These are phyloP conservation scores for Toxotes chatareus DNA, from an alignment of 2,113 vertebrate genomes.

Conservation along the genomic window DNA sequence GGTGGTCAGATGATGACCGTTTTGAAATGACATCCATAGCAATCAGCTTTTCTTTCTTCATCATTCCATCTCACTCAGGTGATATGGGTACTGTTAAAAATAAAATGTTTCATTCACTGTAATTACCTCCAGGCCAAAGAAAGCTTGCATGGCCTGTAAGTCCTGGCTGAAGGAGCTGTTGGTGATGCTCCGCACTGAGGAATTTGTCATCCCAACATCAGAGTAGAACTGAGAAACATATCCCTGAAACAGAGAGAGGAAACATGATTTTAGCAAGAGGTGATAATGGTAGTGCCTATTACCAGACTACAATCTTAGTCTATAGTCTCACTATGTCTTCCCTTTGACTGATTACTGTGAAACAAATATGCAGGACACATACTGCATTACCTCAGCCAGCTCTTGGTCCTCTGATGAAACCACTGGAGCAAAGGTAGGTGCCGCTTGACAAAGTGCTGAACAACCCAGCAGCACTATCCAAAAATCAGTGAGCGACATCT, in stretches of 20 bases:
- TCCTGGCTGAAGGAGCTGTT: constrained; percentile 51
- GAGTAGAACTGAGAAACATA: constrained; percentile 74
- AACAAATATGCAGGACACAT: background rate
- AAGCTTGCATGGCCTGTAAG: constrained; percentile 80
- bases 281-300: background rate
- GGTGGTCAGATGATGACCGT: background rate
- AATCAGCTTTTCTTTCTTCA: background rate
- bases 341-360: background rate
- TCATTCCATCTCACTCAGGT: background rate
- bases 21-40: background rate
- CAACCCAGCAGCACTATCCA: constrained; percentile 48
- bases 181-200: background rate
- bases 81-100: no score
- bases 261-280: background rate
- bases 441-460: constrained; percentile 50
- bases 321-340: background rate
- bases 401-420: constrained; percentile 49
- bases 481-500: constrained; percentile 37
- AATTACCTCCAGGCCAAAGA: constrained; percentile 80
- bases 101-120: background rate
- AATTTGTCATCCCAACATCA: constrained; percentile 38
- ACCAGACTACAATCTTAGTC: background rate
- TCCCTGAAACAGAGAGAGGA: constrained; percentile 44
- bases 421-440: constrained; percentile 55
- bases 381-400: constrained; percentile 70